Conservation (phyloP, 2,797 vertebrate species). For the Chaenodraco wilsoni region DNA sequence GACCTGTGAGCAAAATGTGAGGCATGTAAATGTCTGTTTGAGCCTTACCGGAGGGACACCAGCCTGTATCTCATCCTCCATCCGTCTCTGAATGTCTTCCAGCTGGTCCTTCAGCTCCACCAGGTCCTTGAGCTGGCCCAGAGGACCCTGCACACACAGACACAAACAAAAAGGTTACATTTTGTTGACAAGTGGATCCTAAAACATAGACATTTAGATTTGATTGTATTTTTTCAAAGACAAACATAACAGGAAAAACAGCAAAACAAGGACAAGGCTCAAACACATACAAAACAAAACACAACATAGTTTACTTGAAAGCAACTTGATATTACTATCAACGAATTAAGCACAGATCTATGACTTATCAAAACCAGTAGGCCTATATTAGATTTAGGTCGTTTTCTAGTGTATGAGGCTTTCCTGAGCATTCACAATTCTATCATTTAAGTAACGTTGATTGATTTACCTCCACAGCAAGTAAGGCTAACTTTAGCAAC, state of each 20-base stretch:
- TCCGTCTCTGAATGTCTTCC: constrained; percentile 88
- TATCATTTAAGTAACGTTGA: no score
- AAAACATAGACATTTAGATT: background rate
- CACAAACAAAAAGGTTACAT: background rate
- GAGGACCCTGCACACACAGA: constrained; percentile 79
- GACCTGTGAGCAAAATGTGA: background rate
- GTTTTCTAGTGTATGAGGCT: background rate
- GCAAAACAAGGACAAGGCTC: no score
- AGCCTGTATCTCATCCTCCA: constrained; percentile 91
- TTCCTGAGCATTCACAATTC: background rate
- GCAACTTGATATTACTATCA: background rate
- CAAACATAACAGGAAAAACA: no score
- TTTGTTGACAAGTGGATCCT: background rate
- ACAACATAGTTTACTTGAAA: background rate
- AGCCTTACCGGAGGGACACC: constrained; percentile 89
- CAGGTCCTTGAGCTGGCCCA: constrained; percentile 90
- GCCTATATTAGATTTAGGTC: no score
- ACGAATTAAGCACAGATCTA: background rate
- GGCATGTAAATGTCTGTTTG: background rate
- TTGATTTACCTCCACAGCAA: background rate
- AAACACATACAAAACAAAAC: no score
- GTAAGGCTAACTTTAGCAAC: background rate
- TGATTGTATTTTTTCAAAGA: no score
- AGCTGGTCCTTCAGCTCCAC: constrained; percentile 92
- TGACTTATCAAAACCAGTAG: background rate